phyloP scores from a whole-genome alignment of 2,113 vertebrate species.

The Formicarius rufipectus region DNA sequence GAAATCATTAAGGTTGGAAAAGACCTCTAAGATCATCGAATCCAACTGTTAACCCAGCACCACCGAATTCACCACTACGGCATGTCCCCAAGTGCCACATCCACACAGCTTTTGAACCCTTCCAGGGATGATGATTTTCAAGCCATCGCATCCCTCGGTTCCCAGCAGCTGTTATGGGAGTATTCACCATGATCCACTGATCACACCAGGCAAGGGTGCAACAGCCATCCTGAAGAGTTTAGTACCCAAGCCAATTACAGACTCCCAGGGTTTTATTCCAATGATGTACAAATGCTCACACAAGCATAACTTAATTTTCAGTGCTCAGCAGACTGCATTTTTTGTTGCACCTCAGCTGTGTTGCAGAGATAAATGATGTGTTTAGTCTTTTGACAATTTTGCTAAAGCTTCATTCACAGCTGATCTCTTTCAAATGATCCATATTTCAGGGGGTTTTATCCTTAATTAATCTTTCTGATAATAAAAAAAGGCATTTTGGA shows the following conservation, averaged over 20 bases:
- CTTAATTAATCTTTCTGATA: slow-evolving; percentile 42
- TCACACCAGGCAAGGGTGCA: neutral
- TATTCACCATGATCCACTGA: neutral
- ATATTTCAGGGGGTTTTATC: slow-evolving; percentile 21
- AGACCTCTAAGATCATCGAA: neutral
- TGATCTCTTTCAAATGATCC: slow-evolving; percentile 58
- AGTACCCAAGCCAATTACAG: neutral
- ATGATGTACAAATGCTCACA: neutral
- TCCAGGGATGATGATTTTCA: neutral
- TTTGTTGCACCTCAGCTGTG: slow-evolving; percentile 28
- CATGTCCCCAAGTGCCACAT: neutral
- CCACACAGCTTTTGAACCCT: rapidly evolving
- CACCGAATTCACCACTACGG: neutral
- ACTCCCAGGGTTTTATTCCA: neutral
- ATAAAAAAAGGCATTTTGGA: neutral
- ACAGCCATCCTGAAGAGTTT: neutral
- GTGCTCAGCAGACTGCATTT: slow-evolving; percentile 29
- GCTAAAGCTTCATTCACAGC: slow-evolving; percentile 30
- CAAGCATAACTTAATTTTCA: slow-evolving; percentile 20
- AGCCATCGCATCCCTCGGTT: neutral
- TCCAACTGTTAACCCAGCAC: neutral
- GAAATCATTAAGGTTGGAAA: neutral
- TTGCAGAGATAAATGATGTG: slow-evolving; percentile 37
- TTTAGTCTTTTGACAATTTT: slow-evolving; percentile 55
- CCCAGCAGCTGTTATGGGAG: rapidly evolving